Evolutionary conservation across 1,140 invertebrate species (phyloP).

Genomic region (Sycophaga agraensis): DNA sequence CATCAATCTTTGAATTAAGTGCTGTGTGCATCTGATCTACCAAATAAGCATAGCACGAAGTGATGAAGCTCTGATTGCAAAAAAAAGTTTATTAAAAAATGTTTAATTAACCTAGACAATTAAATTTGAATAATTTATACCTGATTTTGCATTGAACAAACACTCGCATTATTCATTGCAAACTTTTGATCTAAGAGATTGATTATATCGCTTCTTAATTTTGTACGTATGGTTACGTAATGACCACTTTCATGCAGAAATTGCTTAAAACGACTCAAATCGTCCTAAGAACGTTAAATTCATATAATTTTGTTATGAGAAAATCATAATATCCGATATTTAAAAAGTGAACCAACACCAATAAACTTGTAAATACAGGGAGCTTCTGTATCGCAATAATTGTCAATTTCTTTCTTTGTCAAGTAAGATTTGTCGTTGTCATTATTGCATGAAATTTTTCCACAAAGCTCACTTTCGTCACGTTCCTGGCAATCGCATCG

Average conservation of each 20-base stretch:
- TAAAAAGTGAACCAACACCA: too few relatives aligned
- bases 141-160: constrained; percentile 33
- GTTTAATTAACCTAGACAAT: background rate
- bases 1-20: constrained; percentile 36
- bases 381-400: too few relatives aligned
- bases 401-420: too few relatives aligned
- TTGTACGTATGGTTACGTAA: constrained; percentile 33
- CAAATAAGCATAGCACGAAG: constrained; percentile 35
- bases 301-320: too few relatives aligned
- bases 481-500: constrained; percentile 1
- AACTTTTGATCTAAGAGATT: constrained; percentile 42
- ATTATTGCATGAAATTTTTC: too few relatives aligned
- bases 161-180: constrained; percentile 16
- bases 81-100: too few relatives aligned
- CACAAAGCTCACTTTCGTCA: too few relatives aligned
- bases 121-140: constrained; percentile 17
- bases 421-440: too few relatives aligned
- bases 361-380: too few relatives aligned
- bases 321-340: too few relatives aligned
- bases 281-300: constrained; percentile 43
- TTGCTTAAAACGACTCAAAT: constrained; percentile 39
- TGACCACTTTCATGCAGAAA: constrained; percentile 40
- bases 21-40: constrained; percentile 38
- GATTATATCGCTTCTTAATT: constrained; percentile 36
- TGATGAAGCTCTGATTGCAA: constrained; percentile 40